A percentile compares a stretch with the other conserved stretches of the same genome.
These are phyloP conservation scores for Drosophila pseudoananassae DNA, from an alignment of 1,140 invertebrate genomes.

Conservation along the genomic window DNA sequence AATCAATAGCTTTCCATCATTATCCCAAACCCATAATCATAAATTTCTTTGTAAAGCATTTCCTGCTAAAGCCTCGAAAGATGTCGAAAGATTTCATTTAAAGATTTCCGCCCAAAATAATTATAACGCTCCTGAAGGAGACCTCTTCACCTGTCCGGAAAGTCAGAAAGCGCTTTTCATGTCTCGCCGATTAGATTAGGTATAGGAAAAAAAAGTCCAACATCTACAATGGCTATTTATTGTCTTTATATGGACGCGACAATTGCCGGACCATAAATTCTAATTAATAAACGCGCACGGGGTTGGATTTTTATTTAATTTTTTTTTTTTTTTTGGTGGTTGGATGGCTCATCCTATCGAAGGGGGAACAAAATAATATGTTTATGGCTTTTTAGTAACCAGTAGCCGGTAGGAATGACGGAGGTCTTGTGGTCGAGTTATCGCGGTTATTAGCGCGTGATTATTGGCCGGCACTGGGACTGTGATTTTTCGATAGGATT, in stretches of 20 bases:
- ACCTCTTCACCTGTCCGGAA: constrained; percentile 27
- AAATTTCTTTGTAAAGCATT: too few species aligned
- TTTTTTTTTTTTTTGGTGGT: not conserved
- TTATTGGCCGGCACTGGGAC: constrained; percentile 57
- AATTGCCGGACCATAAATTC: constrained; percentile 67
- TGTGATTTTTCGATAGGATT: constrained; percentile 39
- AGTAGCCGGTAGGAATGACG: not conserved
- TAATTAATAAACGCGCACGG: constrained; percentile 71
- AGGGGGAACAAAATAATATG: not conserved
- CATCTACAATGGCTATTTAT: constrained; percentile 70
- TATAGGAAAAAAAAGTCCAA: constrained; percentile 2
- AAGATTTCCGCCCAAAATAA: not conserved
- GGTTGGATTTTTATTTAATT: constrained; percentile 1
- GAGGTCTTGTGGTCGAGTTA: constrained; percentile 31
- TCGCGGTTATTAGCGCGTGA: constrained; percentile 73
- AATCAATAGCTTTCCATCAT: too few species aligned
- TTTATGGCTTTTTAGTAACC: not conserved
- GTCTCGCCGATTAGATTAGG: constrained; percentile 60
- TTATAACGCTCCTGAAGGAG: constrained; percentile 25
- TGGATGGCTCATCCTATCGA: constrained; percentile 44
- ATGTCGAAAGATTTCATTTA: not conserved
- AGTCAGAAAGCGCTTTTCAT: not conserved
- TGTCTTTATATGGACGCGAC: constrained; percentile 55
- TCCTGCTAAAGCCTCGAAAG: not conserved
- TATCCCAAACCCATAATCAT: too few species aligned